phyloP scores from a whole-genome alignment of 2,888 invertebrate species.

The Adelphocoris suturalis region DNA sequence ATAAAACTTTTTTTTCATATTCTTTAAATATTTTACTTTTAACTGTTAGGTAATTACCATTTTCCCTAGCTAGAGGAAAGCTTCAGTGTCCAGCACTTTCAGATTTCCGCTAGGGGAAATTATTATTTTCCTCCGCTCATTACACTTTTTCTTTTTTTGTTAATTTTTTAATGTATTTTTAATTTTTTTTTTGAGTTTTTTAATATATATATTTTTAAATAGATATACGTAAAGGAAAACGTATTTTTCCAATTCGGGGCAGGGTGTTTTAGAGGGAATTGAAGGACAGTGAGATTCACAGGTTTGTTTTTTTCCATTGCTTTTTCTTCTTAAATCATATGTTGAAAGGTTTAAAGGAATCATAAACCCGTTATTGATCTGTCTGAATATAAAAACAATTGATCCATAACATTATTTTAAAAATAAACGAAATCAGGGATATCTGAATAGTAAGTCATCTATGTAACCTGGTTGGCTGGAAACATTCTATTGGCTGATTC shows the following conservation, averaged over 20 bases:
- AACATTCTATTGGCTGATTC: too few species aligned
- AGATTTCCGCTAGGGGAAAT: constrained; percentile 64
- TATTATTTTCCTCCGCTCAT: background rate
- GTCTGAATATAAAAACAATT: too few species aligned
- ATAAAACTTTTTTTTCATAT: constrained; percentile 31
- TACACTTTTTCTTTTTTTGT: constrained; percentile 51
- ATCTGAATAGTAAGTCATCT: background rate
- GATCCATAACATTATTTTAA: background rate
- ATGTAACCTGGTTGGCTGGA: too few species aligned
- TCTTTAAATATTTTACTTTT: constrained; percentile 29
- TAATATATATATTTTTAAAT: constrained; percentile 34
- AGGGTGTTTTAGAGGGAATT: background rate
- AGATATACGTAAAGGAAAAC: constrained; percentile 34
- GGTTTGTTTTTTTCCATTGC: constrained; percentile 2
- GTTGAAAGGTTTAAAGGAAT: too few species aligned
- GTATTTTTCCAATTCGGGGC: background rate
- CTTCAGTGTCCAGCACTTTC: constrained; percentile 68
- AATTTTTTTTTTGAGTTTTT: constrained; percentile 46
- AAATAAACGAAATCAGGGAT: background rate
- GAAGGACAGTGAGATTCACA: constrained; percentile 37
- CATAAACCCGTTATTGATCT: too few species aligned
- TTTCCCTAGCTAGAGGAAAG: constrained; percentile 60
- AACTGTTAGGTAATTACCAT: constrained; percentile 43
- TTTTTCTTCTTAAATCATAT: too few species aligned
- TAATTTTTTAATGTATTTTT: constrained; percentile 30